Base-by-base conservation (phyloP, 2,888 invertebrate genomes). In the Drosophila lacicola region DNA sequence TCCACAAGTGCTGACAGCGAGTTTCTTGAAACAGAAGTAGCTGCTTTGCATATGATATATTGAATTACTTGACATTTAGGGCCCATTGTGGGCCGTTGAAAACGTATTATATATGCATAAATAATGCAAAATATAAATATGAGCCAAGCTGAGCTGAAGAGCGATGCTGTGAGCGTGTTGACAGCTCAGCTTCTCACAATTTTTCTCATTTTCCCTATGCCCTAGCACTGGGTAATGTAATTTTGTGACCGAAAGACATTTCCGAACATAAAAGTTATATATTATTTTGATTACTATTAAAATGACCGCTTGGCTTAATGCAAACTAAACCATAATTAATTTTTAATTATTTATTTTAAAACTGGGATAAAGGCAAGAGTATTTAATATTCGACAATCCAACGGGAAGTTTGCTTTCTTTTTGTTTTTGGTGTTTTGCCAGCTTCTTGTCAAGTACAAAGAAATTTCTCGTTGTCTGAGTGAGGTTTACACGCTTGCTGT, bases 51-150 rank as follows among this genome's bases (percentile, higher is more conserved):
- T 60, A 21, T 33, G 8, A 29, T 19, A 34, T 53, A 51, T 66
- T 34, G 36, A 41, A 29, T 46, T 13, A 5, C 17, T 8, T 5
- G 13, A 29, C 9, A 11, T 21, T 33, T 42, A 1, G 34, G 11
- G 34, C 49, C 82, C 82, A 86, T 70, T 41, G 84, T 86, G 19
- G 4, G 37, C 19, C 58, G 34, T 49, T 55, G 19, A 49, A 39
- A 55, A 39, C 50, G 50, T 64, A 83, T 80, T 74, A 74, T 68
- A 71, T 67, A 78, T 89, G 78, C 89, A 87, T 87, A 89, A 83
- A 89, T 81, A 89, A 87, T 71, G 74, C 70, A 74, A 73, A 71
- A 78, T 75, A 89, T 78, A 78, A 78, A 89, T 87, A 84, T 78
- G 82, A 87, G 64, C 69, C 60, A 37, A 66, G 74, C 78, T 74